Evolutionary conservation across 2,113 vertebrate species (phyloP).

Genomic region (Rhadina sibilatrix): DNA sequence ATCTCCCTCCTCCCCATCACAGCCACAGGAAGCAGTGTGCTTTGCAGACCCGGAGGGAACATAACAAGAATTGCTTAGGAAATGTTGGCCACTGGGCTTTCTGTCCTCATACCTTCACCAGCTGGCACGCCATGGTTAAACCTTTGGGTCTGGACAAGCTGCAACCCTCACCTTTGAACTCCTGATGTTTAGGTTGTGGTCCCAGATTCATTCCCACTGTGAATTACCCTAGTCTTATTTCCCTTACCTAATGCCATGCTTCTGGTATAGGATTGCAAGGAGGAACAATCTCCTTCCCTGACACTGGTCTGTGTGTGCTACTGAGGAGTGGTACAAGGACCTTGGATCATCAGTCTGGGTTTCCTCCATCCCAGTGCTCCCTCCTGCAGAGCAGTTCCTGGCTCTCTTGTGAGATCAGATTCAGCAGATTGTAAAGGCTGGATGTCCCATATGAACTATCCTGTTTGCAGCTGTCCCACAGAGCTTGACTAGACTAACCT

Average conservation of each 20-base stretch:
- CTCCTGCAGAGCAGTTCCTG: not conserved
- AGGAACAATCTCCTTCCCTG: not conserved
- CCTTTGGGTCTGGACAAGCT: not conserved
- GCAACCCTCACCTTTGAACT: not conserved
- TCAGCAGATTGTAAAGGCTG: not conserved
- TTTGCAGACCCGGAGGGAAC: not conserved
- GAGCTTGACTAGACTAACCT: not conserved
- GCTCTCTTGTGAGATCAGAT: not conserved
- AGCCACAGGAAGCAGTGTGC: not conserved
- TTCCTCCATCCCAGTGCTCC: not conserved
- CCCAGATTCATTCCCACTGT: not conserved
- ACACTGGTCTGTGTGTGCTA: rapidly evolving
- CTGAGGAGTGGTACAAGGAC: not conserved
- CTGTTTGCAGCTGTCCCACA: not conserved
- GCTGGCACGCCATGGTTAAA: not conserved
- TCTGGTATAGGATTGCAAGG: not conserved
- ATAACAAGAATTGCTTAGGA: conserved; percentile 20
- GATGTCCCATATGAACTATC: not conserved
- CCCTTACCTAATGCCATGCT: not conserved
- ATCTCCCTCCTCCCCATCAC: rapidly evolving
- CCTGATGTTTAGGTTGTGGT: not conserved
- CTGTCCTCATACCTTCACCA: not conserved
- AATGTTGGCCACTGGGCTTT: not conserved
- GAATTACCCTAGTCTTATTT: not conserved
- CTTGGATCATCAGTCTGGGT: rapidly evolving